Evolutionary conservation across 2,797 vertebrate species (phyloP), one percentile per base, ranked within the genome.

Genomic region (Odontamblyopus rebecca): DNA sequence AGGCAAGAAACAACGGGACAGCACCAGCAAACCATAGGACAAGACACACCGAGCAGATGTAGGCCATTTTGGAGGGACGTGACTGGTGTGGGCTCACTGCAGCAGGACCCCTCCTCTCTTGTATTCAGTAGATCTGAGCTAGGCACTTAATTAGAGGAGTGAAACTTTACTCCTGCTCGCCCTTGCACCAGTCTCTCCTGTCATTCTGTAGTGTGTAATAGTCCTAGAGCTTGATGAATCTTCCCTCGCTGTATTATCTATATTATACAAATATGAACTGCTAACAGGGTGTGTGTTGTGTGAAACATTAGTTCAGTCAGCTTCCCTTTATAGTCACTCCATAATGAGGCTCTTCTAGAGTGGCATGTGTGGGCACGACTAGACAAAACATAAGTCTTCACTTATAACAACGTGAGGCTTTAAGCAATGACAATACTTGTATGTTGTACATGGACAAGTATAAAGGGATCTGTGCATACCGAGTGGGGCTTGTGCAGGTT

Each of bases 251-350:
- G 88, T 93, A 91, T 91, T 91, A 91, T 88, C 89, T 91, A 89
- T 84, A 85, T 85, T 91, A 89, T 93, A 91, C 90, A 78, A 92
- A 90, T 90, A 94, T 90, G 86, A 92, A 92, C 86, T 89, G 92
- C 91, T 91, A 93, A 92, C 92, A 92, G 90, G 93, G 90, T 91
- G 91, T 93, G 88, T 92, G 84, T 92, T 85, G 86, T 89, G 89
- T 84, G 86, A 85, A 87, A 84, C 89, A 82, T 79, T 81, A 91
- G 89, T 93, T 90, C 88, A 90, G 85, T 38, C 7, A 38, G 44
- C 91, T 94, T 94, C 90, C 91, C 89, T 93, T 93, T 91, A 91
- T 92, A 92, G 89, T 86, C 89, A 84, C 81, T 77, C 76, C 88
- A 87, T 91, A 92, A 89, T 70, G 75, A 93, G 88, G 80, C 84